Base-by-base conservation (phyloP, 2,113 vertebrate species). In the Numenius arquata region DNA sequence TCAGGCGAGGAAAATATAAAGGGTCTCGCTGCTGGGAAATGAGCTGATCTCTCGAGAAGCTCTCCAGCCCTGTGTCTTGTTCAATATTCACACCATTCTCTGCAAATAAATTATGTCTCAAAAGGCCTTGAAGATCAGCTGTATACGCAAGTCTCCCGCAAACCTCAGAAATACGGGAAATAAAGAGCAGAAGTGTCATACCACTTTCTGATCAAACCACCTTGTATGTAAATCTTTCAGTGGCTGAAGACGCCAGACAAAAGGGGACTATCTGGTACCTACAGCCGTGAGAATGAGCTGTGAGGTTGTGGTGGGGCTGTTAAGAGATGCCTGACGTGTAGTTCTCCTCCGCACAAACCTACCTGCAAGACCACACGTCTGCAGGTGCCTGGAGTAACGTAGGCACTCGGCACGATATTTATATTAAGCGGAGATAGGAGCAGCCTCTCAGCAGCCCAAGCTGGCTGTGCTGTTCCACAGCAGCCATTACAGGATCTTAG, bases 231-330 rank as follows among this genome's bases (percentile, higher is more conserved):
- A 85, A 63, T 16, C n/a, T 84, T 63, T 23, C 12, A 12, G 26
- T 36, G 52, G 40, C 61, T 85, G 62, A 45, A 50, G 81, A 41
- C 26, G 17, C 13, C 16, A 21, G 40, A 18, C 27, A 13, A 2
- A 19, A 11, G 23, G 55, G 38, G 59, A 25, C 75, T 52, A 1
- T 27, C 19, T 53, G 36, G 13, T 48, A 62, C 73, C 52, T 55
- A 48, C 77, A 77, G 55, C 55, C 3, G 0, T 45, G 21, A 61
- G 67, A 59, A 9, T 0, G n/a, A 59, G 29, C 47, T 76, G 41
- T 0, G 0, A 77, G 40, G 25, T 16, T 0, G 0, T 5, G 15
- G 15, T 34, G 36, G 29, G 50, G 47, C 71, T 81, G 36, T 71
- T 61, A 29, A 48, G 20, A 58, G 52, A 3, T 11, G 53, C 32